These are phyloP conservation scores for Rhopalosiphum padi DNA, from an alignment of 1,140 invertebrate species.

Conservation along the genomic window DNA sequence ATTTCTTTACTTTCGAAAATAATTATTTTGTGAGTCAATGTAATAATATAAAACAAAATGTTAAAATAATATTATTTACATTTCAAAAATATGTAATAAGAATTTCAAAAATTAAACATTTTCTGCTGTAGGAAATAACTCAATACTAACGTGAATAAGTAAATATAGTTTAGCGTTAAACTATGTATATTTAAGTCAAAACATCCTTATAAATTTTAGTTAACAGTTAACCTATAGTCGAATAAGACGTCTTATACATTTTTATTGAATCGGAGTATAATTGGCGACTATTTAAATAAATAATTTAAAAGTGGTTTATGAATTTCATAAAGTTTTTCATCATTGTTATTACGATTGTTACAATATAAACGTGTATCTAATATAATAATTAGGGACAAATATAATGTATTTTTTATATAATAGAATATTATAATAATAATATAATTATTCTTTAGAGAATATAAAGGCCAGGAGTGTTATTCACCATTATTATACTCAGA, in stretches of 20 bases:
- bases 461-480: background rate
- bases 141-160: background rate
- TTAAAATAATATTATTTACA: constrained; percentile 6
- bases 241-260: background rate
- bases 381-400: background rate
- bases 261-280: background rate
- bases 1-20: constrained; percentile 43
- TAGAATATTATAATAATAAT: background rate
- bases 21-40: constrained; percentile 24
- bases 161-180: background rate
- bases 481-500: background rate
- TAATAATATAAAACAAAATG: constrained; percentile 17
- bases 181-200: background rate
- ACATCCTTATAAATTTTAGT: background rate
- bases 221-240: background rate
- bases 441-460: background rate
- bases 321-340: background rate
- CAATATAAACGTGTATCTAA: background rate
- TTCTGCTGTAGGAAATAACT: background rate
- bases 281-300: background rate
- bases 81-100: background rate
- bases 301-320: background rate
- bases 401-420: background rate
- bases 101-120: background rate
- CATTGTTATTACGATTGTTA: background rate